These are phyloP conservation scores for Spodoptera exigua DNA, from an alignment of 2,888 invertebrate species.

Conservation along the genomic window DNA sequence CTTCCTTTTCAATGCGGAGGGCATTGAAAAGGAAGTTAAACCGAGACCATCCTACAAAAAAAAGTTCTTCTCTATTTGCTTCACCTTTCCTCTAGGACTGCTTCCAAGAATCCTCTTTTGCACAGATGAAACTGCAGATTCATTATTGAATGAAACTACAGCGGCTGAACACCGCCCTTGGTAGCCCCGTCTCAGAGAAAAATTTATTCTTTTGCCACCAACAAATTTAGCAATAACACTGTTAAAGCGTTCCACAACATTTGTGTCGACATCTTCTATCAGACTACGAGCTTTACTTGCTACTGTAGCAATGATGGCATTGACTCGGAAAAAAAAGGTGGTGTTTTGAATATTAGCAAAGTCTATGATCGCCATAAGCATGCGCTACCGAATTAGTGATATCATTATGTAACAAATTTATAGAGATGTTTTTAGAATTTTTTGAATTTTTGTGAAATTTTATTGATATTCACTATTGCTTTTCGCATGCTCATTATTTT, in stretches of 20 bases:
- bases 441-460: constrained; percentile 8
- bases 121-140: too few relatives aligned
- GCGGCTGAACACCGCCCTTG: too few relatives aligned
- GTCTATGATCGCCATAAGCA: too few relatives aligned
- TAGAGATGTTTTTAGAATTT: constrained; percentile 1
- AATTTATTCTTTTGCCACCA: too few relatives aligned
- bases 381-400: constrained; percentile 13
- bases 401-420: constrained; percentile 14
- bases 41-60: constrained; percentile 5
- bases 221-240: too few relatives aligned
- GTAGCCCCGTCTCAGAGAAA: too few relatives aligned
- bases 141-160: too few relatives aligned
- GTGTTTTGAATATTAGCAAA: constrained; percentile 14
- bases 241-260: neutral
- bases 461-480: constrained; percentile 1
- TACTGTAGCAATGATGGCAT: constrained; percentile 2
- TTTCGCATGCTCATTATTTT: constrained; percentile 13
- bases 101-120: too few relatives aligned
- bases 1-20: constrained; percentile 7
- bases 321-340: constrained; percentile 8
- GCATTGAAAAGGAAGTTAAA: constrained; percentile 5
- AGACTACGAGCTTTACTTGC: constrained; percentile 9
- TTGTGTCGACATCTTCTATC: constrained; percentile 3
- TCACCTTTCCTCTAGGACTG: too few relatives aligned
- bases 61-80: neutral